Evolutionary conservation across 1,140 invertebrate genomes (phyloP).

Genomic region (Aphaenogaster floridana): DNA sequence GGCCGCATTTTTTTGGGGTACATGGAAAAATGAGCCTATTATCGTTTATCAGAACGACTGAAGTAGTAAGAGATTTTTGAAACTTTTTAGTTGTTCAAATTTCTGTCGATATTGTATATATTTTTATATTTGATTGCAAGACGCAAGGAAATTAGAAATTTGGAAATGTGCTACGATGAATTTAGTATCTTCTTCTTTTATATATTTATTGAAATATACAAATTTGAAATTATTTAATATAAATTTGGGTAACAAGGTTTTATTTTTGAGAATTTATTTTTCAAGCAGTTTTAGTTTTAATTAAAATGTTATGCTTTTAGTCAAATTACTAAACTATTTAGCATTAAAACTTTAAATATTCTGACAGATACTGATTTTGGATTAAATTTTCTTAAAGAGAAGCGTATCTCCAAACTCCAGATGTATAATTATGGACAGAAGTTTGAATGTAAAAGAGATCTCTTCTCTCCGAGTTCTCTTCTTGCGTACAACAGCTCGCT

Average conservation of each 20-base stretch:
- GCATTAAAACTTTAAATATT: not conserved
- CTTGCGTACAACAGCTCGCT: not conserved
- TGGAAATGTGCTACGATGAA: not conserved
- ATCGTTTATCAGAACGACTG: not conserved
- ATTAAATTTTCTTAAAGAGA: not conserved
- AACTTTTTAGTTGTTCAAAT: not conserved
- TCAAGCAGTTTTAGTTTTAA: slow-evolving; percentile 4
- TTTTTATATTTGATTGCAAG: not conserved
- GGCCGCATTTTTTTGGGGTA: not conserved
- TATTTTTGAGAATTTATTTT: slow-evolving; percentile 1
- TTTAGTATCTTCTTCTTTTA: not conserved
- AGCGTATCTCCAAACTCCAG: not conserved
- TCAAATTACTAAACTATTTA: slow-evolving; percentile 12
- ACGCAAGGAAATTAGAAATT: not conserved
- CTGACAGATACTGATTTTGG: not conserved
- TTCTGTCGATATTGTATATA: not conserved
- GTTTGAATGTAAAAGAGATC: slow-evolving; percentile 1
- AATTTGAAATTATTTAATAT: not conserved
- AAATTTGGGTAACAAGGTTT: not conserved
- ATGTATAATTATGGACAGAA: not conserved
- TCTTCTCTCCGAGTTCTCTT: not conserved
- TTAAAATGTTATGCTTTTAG: not conserved
- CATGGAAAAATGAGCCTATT: slow-evolving; percentile 20
- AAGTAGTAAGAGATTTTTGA: not conserved
- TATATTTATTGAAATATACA: not conserved